Evolutionary conservation across 2,888 invertebrate species (phyloP).

Genomic region (Pyrrhia umbra): DNA sequence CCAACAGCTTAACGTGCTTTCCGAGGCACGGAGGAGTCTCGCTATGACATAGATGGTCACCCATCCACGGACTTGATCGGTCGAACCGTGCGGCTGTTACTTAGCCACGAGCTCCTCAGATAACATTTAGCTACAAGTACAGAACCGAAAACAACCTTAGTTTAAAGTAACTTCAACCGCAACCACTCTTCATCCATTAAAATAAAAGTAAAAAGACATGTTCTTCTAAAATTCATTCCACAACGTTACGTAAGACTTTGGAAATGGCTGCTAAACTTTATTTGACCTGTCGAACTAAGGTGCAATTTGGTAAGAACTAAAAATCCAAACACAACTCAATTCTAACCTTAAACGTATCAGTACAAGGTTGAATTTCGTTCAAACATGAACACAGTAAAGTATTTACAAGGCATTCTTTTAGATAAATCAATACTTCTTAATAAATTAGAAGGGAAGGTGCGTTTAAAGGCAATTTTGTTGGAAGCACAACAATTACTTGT

Average conservation of each 20-base stretch:
- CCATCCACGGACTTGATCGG: too few relatives aligned
- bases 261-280: background rate
- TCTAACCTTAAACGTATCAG: accelerated
- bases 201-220: background rate
- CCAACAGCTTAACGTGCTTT: too few relatives aligned
- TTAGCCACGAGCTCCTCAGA: too few relatives aligned
- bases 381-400: background rate
- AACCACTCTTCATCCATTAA: background rate
- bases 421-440: conserved; percentile 35
- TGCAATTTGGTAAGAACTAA: conserved; percentile 24
- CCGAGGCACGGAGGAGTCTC: too few relatives aligned
- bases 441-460: conserved; percentile 12
- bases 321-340: background rate
- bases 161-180: background rate
- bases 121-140: too few relatives aligned
- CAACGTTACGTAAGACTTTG: conserved; percentile 12
- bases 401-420: conserved; percentile 17
- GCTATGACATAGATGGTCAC: too few relatives aligned
- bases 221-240: background rate
- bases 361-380: conserved; percentile 6
- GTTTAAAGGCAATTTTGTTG: conserved; percentile 44
- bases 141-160: background rate
- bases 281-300: background rate
- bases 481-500: conserved; percentile 36
- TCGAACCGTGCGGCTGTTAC: too few relatives aligned